Base-by-base conservation (phyloP, 2,888 invertebrate species). In the Metalampra italica region DNA sequence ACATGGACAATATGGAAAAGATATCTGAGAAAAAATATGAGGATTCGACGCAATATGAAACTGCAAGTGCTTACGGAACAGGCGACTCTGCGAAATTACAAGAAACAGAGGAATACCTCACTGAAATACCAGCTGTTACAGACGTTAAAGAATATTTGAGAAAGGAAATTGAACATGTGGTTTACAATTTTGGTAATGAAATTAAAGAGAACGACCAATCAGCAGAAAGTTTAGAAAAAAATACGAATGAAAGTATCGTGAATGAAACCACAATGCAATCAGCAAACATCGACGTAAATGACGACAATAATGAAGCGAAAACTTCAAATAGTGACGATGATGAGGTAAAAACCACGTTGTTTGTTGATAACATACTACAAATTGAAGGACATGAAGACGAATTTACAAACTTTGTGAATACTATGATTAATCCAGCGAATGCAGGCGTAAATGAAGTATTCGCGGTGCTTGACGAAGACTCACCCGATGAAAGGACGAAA, bases 401-500 rank as follows among this genome's bases (percentile, higher is more conserved):
- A 8, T 2, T 36, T 36, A 36, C 3, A 36, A n/a, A n/a, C 7
- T 7, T 36, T 9, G 1, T 36, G n/a, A 36, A 36, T 36, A 36
- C 11, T 36, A 36, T 36, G n/a, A 36, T 15, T 36, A 15, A 47
- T 29, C 38, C 48, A 22, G n/a, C 40, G 39, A 45, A 47, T 43
- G 15, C 36, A 15, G 9, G n/a, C 44, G 57, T 57, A 56, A 59
- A 55, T 59, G 61, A 62, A 46, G 49, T 49, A 52, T 55, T 50
- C 55, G 55, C 56, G 53, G 53, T 57, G 53, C 45, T 62, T 51
- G 44, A 37, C 45, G 62, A 66, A 57, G 68, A 66, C 54, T 56
- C 55, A 50, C 51, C 52, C 45, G 72, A 75, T 51, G 77, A 71
- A 51, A 67, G 58, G 50, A 64, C 66, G 57, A 78, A 77, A 80